Evolutionary conservation across 2,797 vertebrate species (phyloP), one percentile per base, ranked within the genome.

Genomic region (Cetoscarus ocellatus): DNA sequence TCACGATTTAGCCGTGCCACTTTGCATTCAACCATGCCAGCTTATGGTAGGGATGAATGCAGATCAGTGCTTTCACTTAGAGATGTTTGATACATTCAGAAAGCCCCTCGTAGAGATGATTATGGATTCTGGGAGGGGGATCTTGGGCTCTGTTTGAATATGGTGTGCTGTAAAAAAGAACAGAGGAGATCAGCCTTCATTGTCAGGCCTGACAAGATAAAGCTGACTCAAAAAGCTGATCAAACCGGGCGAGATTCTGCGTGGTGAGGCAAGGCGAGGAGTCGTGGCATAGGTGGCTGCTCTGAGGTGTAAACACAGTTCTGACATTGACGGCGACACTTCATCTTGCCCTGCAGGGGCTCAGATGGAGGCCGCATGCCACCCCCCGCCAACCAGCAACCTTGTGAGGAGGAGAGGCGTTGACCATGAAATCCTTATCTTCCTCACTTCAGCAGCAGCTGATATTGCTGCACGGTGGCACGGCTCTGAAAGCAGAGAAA

Each of bases 181-280:
- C 87, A 91, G 91, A 93, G 79, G 80, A 88, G 90, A 92, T 93
- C 86, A 91, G 86, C 80, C 79, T 65, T 91, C 86, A 92, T 94
- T 94, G 93, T 93, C 85, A 89, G 79, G 84, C 75, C 86, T 91
- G 92, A 94, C 93, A 91, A 93, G 93, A 93, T 93, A 94, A 94
- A 91, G 87, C 88, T 71, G 60, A 80, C 84, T 91, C 82, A 86
- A 85, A 93, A 91, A 91, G 87, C 88, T 90, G 91, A 93, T 93
- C 88, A 92, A 89, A 87, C 90, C 38, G 5, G 74, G 69, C 61
- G 34, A 77, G 80, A 85, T 88, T 90, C 84, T 77, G 79, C 67
- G 15, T 83, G 83, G 76, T 10, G 73, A 89, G 83, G 76, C 10
- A 72, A 89, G 71, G 80, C 80, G 63, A 77, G 79, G 86, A 83